phyloP scores from a whole-genome alignment of 2,888 invertebrate genomes.

The Gastracanthus pulcherrimus region DNA sequence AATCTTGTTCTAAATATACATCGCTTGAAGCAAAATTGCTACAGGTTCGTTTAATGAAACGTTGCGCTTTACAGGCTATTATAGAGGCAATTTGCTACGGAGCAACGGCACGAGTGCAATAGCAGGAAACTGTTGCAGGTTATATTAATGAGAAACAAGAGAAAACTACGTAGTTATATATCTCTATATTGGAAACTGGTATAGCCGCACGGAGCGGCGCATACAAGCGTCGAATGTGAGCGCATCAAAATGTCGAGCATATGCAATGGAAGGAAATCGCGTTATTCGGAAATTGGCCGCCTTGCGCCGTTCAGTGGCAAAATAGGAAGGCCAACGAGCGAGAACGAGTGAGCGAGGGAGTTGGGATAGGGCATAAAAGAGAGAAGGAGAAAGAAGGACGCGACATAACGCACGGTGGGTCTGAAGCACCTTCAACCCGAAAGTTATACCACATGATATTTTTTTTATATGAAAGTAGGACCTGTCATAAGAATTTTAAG shows the following conservation, averaged over 20 bases:
- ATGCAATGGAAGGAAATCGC: conserved; percentile 25
- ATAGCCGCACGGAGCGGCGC: background rate
- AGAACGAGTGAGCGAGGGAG: background rate
- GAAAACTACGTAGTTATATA: background rate
- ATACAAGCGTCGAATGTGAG: background rate
- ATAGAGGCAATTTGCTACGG: too few relatives aligned
- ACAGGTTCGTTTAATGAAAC: too few relatives aligned
- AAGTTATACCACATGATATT: too few relatives aligned
- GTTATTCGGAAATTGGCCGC: conserved; percentile 43
- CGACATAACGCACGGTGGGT: too few relatives aligned
- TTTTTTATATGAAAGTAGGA: too few relatives aligned
- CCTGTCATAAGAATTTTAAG: too few relatives aligned
- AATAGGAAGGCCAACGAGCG: background rate
- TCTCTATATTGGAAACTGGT: background rate
- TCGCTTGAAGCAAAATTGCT: too few relatives aligned
- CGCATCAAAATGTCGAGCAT: conserved; percentile 25
- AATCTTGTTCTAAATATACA: too few relatives aligned
- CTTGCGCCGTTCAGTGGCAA: background rate
- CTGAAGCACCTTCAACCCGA: too few relatives aligned
- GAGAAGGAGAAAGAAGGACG: background rate
- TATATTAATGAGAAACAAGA: conserved; percentile 12
- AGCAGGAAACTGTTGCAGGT: background rate
- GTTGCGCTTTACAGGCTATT: too few relatives aligned
- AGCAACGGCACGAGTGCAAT: background rate
- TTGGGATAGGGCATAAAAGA: background rate